These are phyloP conservation scores for Spilogale gracilis DNA, from an alignment of 2,113 vertebrate genomes.

Conservation along the genomic window DNA sequence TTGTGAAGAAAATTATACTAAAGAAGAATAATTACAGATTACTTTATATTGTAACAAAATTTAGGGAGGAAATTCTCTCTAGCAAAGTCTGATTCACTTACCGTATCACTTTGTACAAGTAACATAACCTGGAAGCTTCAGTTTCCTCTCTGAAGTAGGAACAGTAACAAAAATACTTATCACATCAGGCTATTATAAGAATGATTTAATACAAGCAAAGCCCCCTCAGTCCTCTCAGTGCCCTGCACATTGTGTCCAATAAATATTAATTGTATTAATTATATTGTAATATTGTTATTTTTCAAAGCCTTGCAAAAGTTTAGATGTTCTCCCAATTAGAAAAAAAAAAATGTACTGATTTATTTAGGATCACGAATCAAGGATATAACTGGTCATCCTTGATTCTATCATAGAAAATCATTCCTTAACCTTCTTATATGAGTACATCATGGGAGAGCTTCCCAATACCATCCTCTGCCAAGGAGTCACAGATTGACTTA, in stretches of 20 bases:
- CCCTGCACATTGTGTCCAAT: neutral
- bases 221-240: neutral
- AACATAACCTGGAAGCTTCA: neutral
- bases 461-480: neutral
- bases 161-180: neutral
- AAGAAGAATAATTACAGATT: constrained; percentile 11
- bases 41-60: constrained; percentile 32
- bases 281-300: neutral
- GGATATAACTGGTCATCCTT: neutral
- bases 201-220: constrained; percentile 3
- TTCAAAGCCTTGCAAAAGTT: constrained; percentile 46
- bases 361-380: neutral
- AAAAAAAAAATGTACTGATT: constrained; percentile 53
- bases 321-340: neutral
- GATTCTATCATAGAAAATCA: constrained; percentile 33
- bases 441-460: neutral
- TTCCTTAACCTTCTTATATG: constrained; percentile 27
- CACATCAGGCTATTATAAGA: neutral
- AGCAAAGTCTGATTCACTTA: neutral
- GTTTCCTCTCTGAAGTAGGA: neutral
- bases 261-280: neutral
- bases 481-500: neutral
- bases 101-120: neutral
- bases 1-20: neutral
- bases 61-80: neutral